Evolutionary conservation across 2,113 vertebrate genomes (phyloP), one percentile per base, ranked within the genome.

Genomic region (Osmerus eperlanus): DNA sequence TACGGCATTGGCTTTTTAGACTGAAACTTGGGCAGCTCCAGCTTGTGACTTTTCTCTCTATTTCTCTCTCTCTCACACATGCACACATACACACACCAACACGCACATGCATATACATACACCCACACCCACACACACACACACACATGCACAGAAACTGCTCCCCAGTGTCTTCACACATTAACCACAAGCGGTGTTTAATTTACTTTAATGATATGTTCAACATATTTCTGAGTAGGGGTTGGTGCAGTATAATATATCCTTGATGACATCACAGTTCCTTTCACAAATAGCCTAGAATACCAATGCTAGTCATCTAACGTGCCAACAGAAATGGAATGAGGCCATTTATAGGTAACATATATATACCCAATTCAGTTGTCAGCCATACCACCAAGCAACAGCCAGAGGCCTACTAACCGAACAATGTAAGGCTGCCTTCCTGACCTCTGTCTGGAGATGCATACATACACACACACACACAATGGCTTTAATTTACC

Each of bases 401-500:
- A 79, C 85, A 87, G 76, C 59, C 78, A 90, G 83, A 74, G 79
- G 82, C 86, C 83, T 83, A 87, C 81, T 76, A 83, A 71, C 81
- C 61, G 78, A 89, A 91, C 60, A 91, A 91, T 90, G 84, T 76
- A 3, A 55, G 59, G 55, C 82, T 85, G 90, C 91, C 88, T 91
- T 90, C 89, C 88, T 91, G 90, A 92, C 91, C 91, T 87, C 78
- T 67, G 85, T 89, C 87, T 86, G 81, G 83, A 86, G 85, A 89
- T 91, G 84, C 84, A 87, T 77, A 76, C 85, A 29, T 78, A 92
- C 90, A 92, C 15, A 87, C 79, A 76, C 79, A 92, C 90, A 93
- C 62, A 91, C 90, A 88, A 80, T 80, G 74, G 86, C 89, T 88
- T 91, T 91, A 91, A 91, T 29, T 93, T 88, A 91, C 87, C 85